Evolutionary conservation across 1,140 invertebrate species (phyloP).

Genomic region (Halictus rubicundus): DNA sequence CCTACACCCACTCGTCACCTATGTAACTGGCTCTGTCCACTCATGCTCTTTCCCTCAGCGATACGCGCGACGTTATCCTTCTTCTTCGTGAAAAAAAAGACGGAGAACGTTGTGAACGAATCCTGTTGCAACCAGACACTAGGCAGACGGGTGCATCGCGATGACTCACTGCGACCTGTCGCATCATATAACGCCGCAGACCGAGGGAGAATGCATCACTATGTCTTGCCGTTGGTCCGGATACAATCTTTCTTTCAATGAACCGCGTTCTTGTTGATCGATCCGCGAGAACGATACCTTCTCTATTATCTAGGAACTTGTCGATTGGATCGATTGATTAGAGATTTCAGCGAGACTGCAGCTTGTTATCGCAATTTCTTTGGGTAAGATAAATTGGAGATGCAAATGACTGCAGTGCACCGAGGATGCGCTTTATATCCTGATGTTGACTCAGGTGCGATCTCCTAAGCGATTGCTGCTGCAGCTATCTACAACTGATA

Average conservation of each 20-base stretch:
- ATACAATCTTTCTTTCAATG: not conserved
- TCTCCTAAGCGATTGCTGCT: too few species aligned
- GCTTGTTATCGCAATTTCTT: too few species aligned
- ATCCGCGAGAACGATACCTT: not conserved
- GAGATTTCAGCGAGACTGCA: too few species aligned
- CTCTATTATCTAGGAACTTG: too few species aligned
- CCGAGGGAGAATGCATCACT: not conserved
- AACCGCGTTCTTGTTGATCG: too few species aligned
- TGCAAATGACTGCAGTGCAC: too few species aligned
- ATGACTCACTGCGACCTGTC: conserved; percentile 49
- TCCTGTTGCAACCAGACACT: conserved; percentile 29
- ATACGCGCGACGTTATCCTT: not conserved
- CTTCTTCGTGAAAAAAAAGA: not conserved
- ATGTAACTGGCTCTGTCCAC: not conserved
- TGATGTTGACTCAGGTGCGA: too few species aligned
- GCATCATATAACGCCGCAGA: conserved; percentile 7
- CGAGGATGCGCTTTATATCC: too few species aligned
- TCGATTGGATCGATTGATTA: too few species aligned
- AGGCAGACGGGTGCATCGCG: conserved; percentile 17
- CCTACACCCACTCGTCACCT: not conserved
- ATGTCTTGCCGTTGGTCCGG: not conserved
- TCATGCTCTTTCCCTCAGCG: not conserved
- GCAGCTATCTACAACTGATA: too few species aligned
- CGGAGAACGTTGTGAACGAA: conserved; percentile 4
- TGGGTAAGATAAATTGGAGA: too few species aligned